These are phyloP conservation scores for Clarias pachynema DNA, from an alignment of 2,797 vertebrate genomes.

Conservation along the genomic window DNA sequence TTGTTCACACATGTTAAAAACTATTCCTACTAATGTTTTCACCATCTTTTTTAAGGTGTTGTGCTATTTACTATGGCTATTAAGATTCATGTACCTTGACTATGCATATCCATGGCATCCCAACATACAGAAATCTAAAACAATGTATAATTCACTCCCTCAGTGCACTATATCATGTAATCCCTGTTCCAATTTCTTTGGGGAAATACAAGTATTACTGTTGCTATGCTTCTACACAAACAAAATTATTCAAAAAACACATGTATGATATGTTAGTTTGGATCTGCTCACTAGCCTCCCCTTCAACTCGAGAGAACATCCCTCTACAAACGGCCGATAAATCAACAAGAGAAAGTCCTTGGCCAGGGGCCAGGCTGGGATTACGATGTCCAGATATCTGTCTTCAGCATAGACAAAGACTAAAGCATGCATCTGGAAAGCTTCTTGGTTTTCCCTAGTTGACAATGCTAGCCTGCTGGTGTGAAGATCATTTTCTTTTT, in stretches of 20 bases:
- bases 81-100: not conserved
- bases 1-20: not conserved
- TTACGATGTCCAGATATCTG: conserved; percentile 62
- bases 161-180: not conserved
- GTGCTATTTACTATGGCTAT: not conserved
- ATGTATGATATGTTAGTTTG: conserved; percentile 38
- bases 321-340: conserved; percentile 49
- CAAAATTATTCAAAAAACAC: conserved; percentile 9
- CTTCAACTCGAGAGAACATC: conserved; percentile 39
- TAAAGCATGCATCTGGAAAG: conserved; percentile 52
- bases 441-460: conserved; percentile 48
- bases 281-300: conserved; percentile 17
- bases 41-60: not conserved
- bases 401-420: conserved; percentile 56
- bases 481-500: conserved; percentile 20
- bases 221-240: not conserved
- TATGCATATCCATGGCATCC: not conserved
- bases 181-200: not conserved
- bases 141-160: not conserved
- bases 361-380: conserved; percentile 48
- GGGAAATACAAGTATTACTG: conserved; percentile 2
- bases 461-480: conserved; percentile 44
- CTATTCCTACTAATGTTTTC: not conserved
- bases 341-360: conserved; percentile 54
- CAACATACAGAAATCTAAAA: not conserved